Evolutionary conservation across 2,113 vertebrate genomes (phyloP), one percentile per base, ranked within the genome.

Genomic region (Cephalophus harveyi): DNA sequence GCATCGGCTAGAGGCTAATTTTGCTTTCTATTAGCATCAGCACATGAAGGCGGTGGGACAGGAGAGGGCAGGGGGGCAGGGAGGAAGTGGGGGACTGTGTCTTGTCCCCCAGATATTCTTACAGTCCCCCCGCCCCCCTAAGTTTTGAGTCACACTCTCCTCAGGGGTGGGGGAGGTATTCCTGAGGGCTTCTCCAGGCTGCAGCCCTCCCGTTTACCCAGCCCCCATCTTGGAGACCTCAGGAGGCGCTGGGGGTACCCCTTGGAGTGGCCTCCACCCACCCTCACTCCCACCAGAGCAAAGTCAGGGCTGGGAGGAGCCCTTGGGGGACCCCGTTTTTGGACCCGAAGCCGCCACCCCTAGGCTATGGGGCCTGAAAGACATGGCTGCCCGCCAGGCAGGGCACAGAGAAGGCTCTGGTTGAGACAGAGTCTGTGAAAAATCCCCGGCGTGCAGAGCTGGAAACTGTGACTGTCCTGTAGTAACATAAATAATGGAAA

Each of bases 401-500:
- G 89, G 90, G 89, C 23, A 88, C 67, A 82, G 92, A 84, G 30
- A 83, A 82, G 89, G 74, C 78, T 97, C 95, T 74, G 90, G 55
- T 64, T 76, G 81, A 95, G 96, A 81, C 48, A 94, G 97, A 96
- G 83, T 60, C 84, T 97, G 97, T 92, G 82, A 95, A 87, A 86
- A 98, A 94, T 97, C 59, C 67, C 96, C 92, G 15, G 95, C 92
- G 78, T 94, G 89, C 97, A 94, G 87, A 95, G 83, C 50, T 97
- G 98, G 98, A 98, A 99, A 98, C 92, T 86, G 91, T 98, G 98
- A 98, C 95, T 98, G 97, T 98, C 98, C 97, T 93, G 40, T 87
- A 97, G 96, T 97, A 98, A 98, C 98, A 97, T 98, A 98, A 99
- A 99, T 98, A 98, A 97, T 97, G 98, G 98, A 98, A 99, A 99